These are phyloP conservation scores for Solenodon paradoxus DNA, from an alignment of 2,113 vertebrate species.

Conservation along the genomic window DNA sequence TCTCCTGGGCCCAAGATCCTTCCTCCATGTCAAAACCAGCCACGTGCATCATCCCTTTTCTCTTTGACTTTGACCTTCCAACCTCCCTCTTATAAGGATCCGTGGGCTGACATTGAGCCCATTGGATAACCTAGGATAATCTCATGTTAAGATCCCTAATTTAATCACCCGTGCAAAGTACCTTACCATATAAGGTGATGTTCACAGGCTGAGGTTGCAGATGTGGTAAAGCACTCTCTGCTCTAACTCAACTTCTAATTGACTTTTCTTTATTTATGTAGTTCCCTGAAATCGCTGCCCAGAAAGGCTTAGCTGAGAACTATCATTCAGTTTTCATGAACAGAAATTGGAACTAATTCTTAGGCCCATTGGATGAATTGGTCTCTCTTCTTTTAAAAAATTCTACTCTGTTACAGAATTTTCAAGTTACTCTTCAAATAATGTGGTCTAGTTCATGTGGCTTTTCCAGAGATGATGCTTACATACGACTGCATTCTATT, in stretches of 20 bases:
- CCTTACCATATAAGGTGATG: neutral
- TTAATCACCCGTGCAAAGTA: neutral
- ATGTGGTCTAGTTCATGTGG: neutral
- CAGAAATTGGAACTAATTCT: neutral
- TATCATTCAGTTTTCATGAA: neutral
- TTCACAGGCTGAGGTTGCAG: neutral
- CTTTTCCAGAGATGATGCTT: neutral
- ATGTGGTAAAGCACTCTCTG: neutral
- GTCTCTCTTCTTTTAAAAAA: neutral
- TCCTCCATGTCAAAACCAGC: neutral
- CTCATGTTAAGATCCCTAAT: neutral
- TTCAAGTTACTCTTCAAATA: neutral
- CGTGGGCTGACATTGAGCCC: neutral
- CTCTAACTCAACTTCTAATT: neutral
- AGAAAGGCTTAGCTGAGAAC: neutral
- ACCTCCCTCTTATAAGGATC: neutral
- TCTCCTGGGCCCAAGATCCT: neutral
- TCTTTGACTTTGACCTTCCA: neutral
- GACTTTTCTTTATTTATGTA: neutral
- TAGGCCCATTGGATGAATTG: neutral
- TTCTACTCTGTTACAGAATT: neutral
- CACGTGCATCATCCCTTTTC: neutral
- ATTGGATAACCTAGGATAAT: neutral
- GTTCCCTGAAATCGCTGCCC: neutral
- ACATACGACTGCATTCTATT: neutral